A percentile compares a stretch with the other conserved stretches of the same genome.
phyloP scores from a whole-genome alignment of 2,797 vertebrate genomes.

The Myripristis murdjan region DNA sequence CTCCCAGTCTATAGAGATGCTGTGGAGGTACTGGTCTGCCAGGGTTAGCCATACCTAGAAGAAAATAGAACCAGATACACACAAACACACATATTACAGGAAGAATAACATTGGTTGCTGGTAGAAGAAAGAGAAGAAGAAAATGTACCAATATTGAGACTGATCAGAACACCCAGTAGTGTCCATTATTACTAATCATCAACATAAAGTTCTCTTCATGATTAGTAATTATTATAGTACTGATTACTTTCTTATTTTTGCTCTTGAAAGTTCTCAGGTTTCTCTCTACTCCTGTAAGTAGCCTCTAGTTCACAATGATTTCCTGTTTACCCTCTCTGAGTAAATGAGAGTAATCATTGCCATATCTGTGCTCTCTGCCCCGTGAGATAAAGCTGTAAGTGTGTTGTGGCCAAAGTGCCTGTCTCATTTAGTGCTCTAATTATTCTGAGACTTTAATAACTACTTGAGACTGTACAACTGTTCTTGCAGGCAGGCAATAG shows the following conservation, averaged over 20 bases:
- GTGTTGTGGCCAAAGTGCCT: constrained; percentile 19
- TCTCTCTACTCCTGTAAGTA: neutral
- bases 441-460: neutral
- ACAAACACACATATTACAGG: neutral
- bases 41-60: constrained; percentile 96
- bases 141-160: neutral
- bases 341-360: constrained; percentile 27
- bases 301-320: no score
- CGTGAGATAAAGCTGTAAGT: constrained; percentile 9
- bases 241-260: neutral
- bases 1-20: constrained; percentile 98
- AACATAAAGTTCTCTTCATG: neutral
- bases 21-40: constrained; percentile 97
- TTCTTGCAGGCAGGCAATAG: neutral
- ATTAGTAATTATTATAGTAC: no score
- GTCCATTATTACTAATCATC: no score
- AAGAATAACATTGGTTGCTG: neutral
- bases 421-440: neutral
- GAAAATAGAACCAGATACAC: neutral
- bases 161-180: neutral
- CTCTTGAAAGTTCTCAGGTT: neutral
- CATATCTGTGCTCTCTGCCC: constrained; percentile 1
- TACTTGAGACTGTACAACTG: neutral
- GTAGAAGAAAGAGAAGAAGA: neutral
- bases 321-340: constrained; percentile 17